Conservation (phyloP, 2,888 invertebrate genomes). For the Acleris emargana region DNA sequence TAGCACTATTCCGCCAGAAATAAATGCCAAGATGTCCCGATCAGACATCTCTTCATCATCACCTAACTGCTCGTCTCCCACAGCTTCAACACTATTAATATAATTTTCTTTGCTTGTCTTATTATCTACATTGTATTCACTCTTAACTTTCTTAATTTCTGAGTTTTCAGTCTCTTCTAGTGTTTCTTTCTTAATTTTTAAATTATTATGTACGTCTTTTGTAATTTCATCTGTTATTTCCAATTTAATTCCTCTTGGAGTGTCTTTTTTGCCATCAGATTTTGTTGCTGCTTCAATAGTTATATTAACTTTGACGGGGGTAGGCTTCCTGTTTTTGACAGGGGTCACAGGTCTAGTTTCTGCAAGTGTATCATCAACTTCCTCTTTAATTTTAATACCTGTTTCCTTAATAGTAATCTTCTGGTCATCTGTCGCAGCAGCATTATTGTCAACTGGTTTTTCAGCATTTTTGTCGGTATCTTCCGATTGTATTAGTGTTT, state of each 20-base stretch:
- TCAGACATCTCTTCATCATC: constrained; percentile 68
- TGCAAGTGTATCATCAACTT: constrained; percentile 11
- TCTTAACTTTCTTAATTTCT: not conserved
- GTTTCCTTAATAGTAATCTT: constrained; percentile 18
- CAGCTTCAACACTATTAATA: not conserved
- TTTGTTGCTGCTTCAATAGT: constrained; percentile 4
- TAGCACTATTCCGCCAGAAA: constrained; percentile 66
- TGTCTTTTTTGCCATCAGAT: not conserved
- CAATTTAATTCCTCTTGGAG: constrained; percentile 10
- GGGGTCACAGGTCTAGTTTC: constrained; percentile 18
- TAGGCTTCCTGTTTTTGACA: constrained; percentile 13
- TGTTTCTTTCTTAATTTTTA: not conserved
- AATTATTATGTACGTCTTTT: not conserved
- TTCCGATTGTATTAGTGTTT: not conserved
- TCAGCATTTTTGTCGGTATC: constrained; percentile 11
- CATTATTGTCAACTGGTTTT: constrained; percentile 6
- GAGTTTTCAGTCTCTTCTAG: constrained; percentile 5
- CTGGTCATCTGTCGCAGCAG: constrained; percentile 10
- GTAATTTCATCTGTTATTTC: not conserved
- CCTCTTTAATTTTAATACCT: not conserved
- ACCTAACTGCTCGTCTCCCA: constrained; percentile 39
- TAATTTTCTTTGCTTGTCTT: not conserved
- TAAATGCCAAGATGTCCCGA: constrained; percentile 65
- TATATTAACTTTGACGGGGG: not conserved
- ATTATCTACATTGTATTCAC: not conserved